Base-by-base conservation (phyloP, 2,113 vertebrate species). In the Rhegmatorhina hoffmannsi region DNA sequence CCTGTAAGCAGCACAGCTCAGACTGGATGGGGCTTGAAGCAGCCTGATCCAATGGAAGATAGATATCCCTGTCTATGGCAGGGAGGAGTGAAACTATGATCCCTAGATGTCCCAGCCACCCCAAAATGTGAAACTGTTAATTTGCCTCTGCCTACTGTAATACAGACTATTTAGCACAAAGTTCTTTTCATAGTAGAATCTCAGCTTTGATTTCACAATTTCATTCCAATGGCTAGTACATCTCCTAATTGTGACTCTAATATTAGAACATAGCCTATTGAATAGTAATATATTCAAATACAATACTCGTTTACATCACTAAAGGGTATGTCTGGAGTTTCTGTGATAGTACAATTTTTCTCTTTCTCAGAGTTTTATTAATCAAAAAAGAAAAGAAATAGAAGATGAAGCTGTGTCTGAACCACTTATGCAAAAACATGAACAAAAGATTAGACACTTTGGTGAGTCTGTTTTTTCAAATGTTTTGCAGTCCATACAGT, bases 401-500 rank as follows among this genome's bases (percentile, higher is more conserved):
- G 97, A 98, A 92, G 98, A 99, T 76, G 98, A 99, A 94, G 98
- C 99, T 92, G 98, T 97, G 90, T 98, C 98, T 97, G 96, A 98
- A 96, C 98, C 98, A 46, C 98, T 99, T 97, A 98, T 99, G 77
- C 98, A 99, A 95, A 99, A 98, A 90, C 98, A 99, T 68, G 99
- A 99, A 84, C 97, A 98, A 96, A 98, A 99, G 89, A 98, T 99
- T 82, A 98, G 98, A 94, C 98, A 99, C 98, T 99, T 99, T 38
- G 99, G 99, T 99, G 97, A 98, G 99, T 97, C 25, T 58, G 7
- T 87, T 77, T 68, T 94, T 80, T 23, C 60, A 84, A 85, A 28
- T 3, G 34, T 81, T 93, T 88, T 87, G 19, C 74, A 63, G 36
- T 81, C 38, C 33, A 14, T 60, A 38, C 52, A 20, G 36, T 68